Percentiles rank a stretch among this genome's conserved stretches.
Evolutionary conservation across 2,797 vertebrate genomes (phyloP).

Genomic region (Chromobotia macracanthus): DNA sequence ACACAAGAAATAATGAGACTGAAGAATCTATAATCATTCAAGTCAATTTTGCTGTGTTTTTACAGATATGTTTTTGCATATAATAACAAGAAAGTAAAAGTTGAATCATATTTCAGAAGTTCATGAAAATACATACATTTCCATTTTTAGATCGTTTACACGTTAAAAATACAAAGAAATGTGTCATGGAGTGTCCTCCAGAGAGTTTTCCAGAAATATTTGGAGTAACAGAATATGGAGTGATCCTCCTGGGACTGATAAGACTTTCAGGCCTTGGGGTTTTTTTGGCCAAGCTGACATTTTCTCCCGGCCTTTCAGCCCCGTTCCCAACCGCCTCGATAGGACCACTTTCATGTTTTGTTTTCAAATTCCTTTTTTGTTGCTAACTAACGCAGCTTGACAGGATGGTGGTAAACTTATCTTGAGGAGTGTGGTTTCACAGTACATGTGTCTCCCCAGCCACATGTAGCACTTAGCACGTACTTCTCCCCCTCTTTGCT

Average conservation of each 20-base stretch:
- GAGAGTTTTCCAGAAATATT: conserved; percentile 27
- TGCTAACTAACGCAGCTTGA: conserved; percentile 68
- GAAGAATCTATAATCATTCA: background rate
- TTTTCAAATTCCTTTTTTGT: conserved; percentile 69
- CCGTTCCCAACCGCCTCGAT: conserved; percentile 35
- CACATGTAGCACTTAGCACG: conserved; percentile 86
- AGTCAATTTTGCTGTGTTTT: background rate
- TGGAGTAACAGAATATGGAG: conserved; percentile 37
- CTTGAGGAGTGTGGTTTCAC: conserved; percentile 82
- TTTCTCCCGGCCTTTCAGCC: conserved; percentile 45
- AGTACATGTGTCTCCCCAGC: conserved; percentile 77
- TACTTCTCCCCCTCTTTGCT: conserved; percentile 64
- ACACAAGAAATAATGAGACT: background rate
- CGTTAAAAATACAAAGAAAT: background rate
- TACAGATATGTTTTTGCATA: background rate
- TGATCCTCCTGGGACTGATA: conserved; percentile 33
- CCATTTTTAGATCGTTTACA: conserved; percentile 30
- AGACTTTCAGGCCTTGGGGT: background rate
- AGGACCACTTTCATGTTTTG: conserved; percentile 72
- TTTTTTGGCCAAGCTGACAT: conserved; percentile 47
- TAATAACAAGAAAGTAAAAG: background rate
- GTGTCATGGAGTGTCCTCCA: conserved; percentile 23
- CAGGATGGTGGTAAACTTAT: conserved; percentile 78
- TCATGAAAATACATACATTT: background rate
- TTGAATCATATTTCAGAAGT: background rate